Evolutionary conservation across 2,888 invertebrate genomes (phyloP).

Genomic region (Desoria tigrina): DNA sequence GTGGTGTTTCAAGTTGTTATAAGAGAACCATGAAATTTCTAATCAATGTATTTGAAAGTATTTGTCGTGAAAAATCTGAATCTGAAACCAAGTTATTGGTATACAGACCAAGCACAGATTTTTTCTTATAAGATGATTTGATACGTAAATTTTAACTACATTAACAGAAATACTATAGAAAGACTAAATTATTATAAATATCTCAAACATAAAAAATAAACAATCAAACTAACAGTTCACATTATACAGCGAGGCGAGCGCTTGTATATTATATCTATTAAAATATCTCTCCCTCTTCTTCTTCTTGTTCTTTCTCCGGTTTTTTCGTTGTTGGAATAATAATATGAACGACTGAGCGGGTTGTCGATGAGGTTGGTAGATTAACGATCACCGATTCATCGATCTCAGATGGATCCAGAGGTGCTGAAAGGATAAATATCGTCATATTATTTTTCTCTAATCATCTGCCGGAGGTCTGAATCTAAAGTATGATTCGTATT

Average conservation of each 20-base stretch:
- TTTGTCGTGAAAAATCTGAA: too few species aligned
- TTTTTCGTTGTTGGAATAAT: conserved; percentile 20
- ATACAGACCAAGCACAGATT: conserved; percentile 10
- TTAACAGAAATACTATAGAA: too few species aligned
- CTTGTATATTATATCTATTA: background rate
- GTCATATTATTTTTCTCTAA: too few species aligned
- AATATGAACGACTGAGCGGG: conserved; percentile 10
- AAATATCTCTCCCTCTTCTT: conserved; percentile 30
- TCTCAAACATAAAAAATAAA: background rate
- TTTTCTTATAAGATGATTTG: background rate
- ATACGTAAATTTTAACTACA: too few species aligned
- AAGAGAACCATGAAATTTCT: conserved; percentile 21
- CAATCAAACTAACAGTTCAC: too few species aligned
- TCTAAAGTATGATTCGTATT: too few species aligned
- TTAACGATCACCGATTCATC: conserved; percentile 17
- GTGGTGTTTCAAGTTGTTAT: conserved; percentile 25
- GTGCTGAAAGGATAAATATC: conserved; percentile 8
- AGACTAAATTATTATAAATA: too few species aligned
- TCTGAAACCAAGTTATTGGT: too few species aligned
- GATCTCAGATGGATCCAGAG: conserved; percentile 9
- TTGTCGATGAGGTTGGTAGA: conserved; percentile 15
- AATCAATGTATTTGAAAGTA: background rate
- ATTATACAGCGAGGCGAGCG: too few species aligned
- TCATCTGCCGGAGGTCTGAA: background rate
- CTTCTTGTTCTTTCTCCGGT: conserved; percentile 25